Percentiles rank a stretch among this genome's conserved stretches.
phyloP scores from a whole-genome alignment of 2,888 invertebrate genomes.

The Barypeithes pellucidus region DNA sequence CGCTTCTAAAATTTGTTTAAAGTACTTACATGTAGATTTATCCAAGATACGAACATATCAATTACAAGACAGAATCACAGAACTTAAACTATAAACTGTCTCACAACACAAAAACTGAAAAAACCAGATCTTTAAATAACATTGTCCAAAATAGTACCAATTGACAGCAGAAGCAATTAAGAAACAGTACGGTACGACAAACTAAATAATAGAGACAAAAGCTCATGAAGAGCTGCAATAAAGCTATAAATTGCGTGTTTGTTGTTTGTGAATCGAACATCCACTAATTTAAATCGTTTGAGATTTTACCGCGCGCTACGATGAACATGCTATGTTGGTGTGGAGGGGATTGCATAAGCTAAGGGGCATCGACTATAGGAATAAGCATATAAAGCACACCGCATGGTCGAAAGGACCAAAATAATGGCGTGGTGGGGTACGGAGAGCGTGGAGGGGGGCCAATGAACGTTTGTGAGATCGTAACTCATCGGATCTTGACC shows the following conservation, averaged over 20 bases:
- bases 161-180: conserved; percentile 2
- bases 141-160: conserved; percentile 3
- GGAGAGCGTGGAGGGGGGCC: conserved; percentile 42
- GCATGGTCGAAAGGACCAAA: conserved; percentile 49
- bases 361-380: conserved; percentile 54
- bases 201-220: conserved; percentile 27
- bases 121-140: not conserved
- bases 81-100: conserved; percentile 6
- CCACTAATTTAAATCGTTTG: conserved; percentile 66
- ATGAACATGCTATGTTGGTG: conserved; percentile 43
- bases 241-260: conserved; percentile 61
- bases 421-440: conserved; percentile 50
- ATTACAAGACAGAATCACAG: conserved; percentile 11
- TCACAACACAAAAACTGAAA: conserved; percentile 14
- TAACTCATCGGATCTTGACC: conserved; percentile 52
- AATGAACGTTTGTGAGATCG: conserved; percentile 51
- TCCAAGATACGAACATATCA: not conserved
- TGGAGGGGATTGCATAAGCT: conserved; percentile 60
- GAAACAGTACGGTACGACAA: conserved; percentile 18
- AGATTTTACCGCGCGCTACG: conserved; percentile 61
- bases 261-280: conserved; percentile 62
- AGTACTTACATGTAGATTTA: conserved; percentile 6
- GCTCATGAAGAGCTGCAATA: conserved; percentile 43
- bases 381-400: conserved; percentile 48
- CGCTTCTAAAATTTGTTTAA: not conserved